phyloP scores from a whole-genome alignment of 2,797 vertebrate species.

The Phrynocephalus forsythii region DNA sequence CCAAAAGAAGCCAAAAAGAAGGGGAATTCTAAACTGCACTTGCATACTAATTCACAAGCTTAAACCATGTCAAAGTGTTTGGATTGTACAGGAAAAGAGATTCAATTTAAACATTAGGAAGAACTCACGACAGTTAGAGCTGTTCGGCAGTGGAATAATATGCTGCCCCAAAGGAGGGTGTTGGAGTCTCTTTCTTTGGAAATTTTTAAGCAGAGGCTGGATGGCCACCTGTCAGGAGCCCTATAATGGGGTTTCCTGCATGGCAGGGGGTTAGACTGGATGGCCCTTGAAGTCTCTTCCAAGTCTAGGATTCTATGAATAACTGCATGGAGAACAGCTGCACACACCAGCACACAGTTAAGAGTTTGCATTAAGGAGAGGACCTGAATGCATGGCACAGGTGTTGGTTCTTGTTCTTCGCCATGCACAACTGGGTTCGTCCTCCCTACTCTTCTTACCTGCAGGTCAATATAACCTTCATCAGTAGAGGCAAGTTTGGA shows the following conservation, averaged over 20 bases:
- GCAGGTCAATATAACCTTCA: slow-evolving; percentile 95
- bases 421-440: not conserved
- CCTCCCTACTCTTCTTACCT: slow-evolving; percentile 76
- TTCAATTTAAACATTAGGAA: too few relatives aligned
- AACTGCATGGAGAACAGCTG: not conserved
- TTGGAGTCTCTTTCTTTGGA: too few relatives aligned
- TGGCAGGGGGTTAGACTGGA: too few relatives aligned
- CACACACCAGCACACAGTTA: not conserved
- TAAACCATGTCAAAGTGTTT: not conserved
- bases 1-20: not conserved
- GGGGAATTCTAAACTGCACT: too few relatives aligned
- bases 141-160: too few relatives aligned
- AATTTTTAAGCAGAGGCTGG: too few relatives aligned
- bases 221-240: too few relatives aligned
- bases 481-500: slow-evolving; percentile 91
- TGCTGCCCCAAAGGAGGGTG: too few relatives aligned
- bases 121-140: too few relatives aligned
- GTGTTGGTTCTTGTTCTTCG: not conserved
- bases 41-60: too few relatives aligned
- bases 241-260: too few relatives aligned
- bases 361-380: not conserved
- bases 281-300: too few relatives aligned
- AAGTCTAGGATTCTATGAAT: not conserved
- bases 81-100: not conserved
- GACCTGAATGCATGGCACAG: not conserved